Base-by-base conservation (phyloP, 2,113 vertebrate genomes). In the Dicaeum eximium region DNA sequence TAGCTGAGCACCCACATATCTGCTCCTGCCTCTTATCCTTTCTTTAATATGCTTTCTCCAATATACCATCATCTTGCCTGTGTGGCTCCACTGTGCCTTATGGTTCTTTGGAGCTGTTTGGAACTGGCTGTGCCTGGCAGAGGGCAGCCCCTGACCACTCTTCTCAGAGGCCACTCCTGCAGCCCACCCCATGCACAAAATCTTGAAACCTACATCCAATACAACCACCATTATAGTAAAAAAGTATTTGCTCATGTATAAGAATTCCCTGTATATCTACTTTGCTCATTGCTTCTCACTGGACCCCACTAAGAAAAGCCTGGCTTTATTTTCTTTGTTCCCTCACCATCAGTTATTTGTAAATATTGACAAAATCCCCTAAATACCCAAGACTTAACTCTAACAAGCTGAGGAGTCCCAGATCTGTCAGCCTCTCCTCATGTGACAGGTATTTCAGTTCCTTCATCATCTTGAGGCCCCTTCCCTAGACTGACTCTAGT, bases 51-150 rank as follows among this genome's bases (percentile, higher is more conserved):
- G 0, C 7, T 27, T 72, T 72, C 22, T 50, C 25, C 25, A 51
- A 56, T 28, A 8, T 3, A 31, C 3, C 19, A 33, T 25, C 17
- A 15, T 44, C 13, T 19, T 50, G 18, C 7, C 31, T 45, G 19
- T 31, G 6, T 3, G 13, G 5, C 6, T 65, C 19, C 42, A 13
- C 22, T 1, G 3, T 33, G 11, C 23, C 19, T 31, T 73, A 18
- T 0, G 1, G 8, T 5, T 8, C 4, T 9, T 16, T 38, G 25
- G 10, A 83, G 22, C 4, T 4, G 13, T 50, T 38, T 50, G 33
- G 37, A 78, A 13, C 13, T 14, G 11, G 5, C 19, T 50, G 27
- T 44, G 23, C 37, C 16, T 48, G 28, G 50, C 20, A 50, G 10
- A 71, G 9, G 19, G 9, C 22, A 70, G 48, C 3, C 16, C 7